Conservation (phyloP, 35 echinoderm and acorn worm genomes). For the Patiria miniata region DNA sequence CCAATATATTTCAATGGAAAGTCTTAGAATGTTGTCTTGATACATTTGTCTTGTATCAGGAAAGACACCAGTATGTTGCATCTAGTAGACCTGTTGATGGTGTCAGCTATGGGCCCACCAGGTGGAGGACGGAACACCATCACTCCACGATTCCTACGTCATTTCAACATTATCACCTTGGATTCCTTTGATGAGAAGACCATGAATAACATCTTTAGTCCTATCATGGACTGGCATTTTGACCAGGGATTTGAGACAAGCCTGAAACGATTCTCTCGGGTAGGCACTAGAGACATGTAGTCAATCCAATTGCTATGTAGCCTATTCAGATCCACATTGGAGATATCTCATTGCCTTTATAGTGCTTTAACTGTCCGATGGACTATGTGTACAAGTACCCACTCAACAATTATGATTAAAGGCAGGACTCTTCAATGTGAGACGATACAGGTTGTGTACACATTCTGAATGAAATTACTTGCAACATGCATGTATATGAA, state of each 20-base stretch:
- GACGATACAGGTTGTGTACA: no score
- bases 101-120: constrained; percentile 96
- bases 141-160: constrained; percentile 77
- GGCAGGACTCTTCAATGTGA: not conserved
- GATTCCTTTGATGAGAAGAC: constrained; percentile 96
- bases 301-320: not conserved
- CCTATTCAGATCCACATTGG: not conserved
- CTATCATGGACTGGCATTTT: constrained; percentile 99
- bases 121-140: constrained; percentile 78
- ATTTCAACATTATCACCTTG: constrained; percentile 94
- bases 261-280: constrained; percentile 84
- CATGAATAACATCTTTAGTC: constrained; percentile 96
- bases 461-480: no score
- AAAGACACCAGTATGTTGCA: constrained; percentile 81
- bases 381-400: no score
- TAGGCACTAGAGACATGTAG: not conserved
- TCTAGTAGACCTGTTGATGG: constrained; percentile 81
- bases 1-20: no score
- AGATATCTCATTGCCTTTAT: not conserved
- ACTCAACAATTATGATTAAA: no score
- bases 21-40: no score
- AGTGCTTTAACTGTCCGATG: no score
- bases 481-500: no score
- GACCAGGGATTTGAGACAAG: constrained; percentile 80
- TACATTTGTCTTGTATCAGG: constrained; percentile 29